Conservation (phyloP, 2,113 vertebrate species). For the Oncorhynchus clarkii region DNA sequence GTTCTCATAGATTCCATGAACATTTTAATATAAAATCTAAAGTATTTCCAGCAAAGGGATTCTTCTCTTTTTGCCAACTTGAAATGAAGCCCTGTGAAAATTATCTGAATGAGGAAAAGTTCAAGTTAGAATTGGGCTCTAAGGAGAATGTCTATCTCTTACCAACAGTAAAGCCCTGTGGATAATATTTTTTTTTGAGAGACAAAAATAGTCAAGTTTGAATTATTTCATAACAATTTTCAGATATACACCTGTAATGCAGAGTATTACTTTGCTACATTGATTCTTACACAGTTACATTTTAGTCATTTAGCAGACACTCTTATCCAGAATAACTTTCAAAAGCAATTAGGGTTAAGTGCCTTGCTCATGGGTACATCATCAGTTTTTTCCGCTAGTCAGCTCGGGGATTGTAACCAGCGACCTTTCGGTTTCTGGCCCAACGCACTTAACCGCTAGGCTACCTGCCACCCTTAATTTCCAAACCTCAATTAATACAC, state of each 20-base stretch:
- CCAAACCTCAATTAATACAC: neutral
- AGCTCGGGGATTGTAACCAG: too few species aligned
- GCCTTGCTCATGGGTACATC: too few species aligned
- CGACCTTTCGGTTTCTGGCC: too few species aligned
- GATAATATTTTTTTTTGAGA: conserved; percentile 66
- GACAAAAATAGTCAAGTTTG: conserved; percentile 65
- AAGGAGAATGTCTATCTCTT: conserved; percentile 58
- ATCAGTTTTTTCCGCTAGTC: too few species aligned
- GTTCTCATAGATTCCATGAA: conserved; percentile 81
- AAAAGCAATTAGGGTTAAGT: too few species aligned
- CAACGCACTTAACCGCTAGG: too few species aligned
- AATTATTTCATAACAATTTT: conserved; percentile 41
- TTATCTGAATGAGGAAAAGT: conserved; percentile 69
- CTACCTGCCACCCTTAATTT: too few species aligned
- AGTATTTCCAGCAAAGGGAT: conserved; percentile 75
- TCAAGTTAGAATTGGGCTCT: conserved; percentile 59
- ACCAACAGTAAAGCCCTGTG: conserved; percentile 64
- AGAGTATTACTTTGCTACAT: too few species aligned
- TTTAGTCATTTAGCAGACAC: too few species aligned
- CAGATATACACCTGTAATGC: too few species aligned
- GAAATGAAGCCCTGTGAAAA: conserved; percentile 72
- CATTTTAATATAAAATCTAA: conserved; percentile 79
- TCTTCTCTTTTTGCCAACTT: conserved; percentile 64
- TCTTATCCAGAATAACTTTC: too few species aligned
- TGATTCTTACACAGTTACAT: too few species aligned